Conservation (phyloP, 2,888 invertebrate species). For the Platerodrilus igneus region DNA sequence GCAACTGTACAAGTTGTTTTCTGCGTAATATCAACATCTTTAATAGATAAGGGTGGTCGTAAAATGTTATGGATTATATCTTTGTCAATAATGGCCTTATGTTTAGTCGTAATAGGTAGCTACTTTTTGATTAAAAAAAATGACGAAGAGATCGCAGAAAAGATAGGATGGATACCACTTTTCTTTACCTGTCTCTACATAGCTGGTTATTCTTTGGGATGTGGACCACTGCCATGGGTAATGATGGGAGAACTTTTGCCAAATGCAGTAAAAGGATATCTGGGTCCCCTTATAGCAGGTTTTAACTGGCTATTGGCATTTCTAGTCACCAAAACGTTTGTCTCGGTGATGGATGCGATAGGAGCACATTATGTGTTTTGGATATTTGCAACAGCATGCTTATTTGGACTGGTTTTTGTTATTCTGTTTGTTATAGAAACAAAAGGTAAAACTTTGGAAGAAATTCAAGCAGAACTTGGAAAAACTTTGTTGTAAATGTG, state of each 20-base stretch:
- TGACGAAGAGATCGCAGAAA: conserved; percentile 40
- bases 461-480: conserved; percentile 48
- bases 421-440: conserved; percentile 54
- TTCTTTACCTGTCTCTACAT: conserved; percentile 46
- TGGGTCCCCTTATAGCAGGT: conserved; percentile 43
- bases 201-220: conserved; percentile 48
- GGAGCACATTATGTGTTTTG: conserved; percentile 49
- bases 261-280: conserved; percentile 42
- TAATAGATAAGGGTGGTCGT: conserved; percentile 74
- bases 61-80: conserved; percentile 70
- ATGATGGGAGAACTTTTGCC: conserved; percentile 52
- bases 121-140: conserved; percentile 60
- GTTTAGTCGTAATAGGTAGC: conserved; percentile 61
- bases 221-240: conserved; percentile 51
- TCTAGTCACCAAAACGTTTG: conserved; percentile 46
- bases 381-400: conserved; percentile 50
- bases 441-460: conserved; percentile 49
- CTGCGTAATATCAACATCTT: conserved; percentile 60
- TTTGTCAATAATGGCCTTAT: conserved; percentile 62
- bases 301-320: conserved; percentile 49
- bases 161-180: conserved; percentile 43
- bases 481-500: too few species aligned
- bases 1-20: conserved; percentile 71
- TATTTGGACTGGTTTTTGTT: conserved; percentile 49
- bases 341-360: conserved; percentile 40